Conservation (phyloP, 30 jellyfish, hydroid and myxozoan genomes). For the Pseudorhiza aurosa region DNA sequence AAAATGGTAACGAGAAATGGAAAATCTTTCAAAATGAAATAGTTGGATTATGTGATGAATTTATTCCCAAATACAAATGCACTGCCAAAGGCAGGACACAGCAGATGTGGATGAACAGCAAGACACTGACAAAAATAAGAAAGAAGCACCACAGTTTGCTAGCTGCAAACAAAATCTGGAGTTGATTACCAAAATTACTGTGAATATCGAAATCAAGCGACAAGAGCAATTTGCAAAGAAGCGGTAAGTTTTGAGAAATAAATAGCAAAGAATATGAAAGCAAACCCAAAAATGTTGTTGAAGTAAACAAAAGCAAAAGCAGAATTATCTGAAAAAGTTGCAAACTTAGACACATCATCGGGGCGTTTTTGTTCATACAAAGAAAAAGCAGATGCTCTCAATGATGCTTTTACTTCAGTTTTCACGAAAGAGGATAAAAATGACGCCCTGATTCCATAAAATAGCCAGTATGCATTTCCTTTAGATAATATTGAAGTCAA, state of each 20-base stretch:
- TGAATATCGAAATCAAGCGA: conserved; percentile 19
- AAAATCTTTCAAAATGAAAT: conserved; percentile 36
- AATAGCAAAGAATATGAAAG: conserved; percentile 23
- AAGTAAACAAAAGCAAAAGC: conserved; percentile 8
- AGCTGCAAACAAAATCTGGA: conserved; percentile 15
- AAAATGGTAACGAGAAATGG: conserved; percentile 16
- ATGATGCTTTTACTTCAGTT: conserved; percentile 6
- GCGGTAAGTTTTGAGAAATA: conserved; percentile 19
- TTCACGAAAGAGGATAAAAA: conserved; percentile 25
- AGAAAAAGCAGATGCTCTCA: conserved; percentile 17
- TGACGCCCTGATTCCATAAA: conserved; percentile 19
- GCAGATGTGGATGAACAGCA: conserved; percentile 9
- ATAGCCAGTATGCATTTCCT: conserved; percentile 2
- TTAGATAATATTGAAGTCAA: conserved; percentile 18
- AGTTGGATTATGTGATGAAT: background rate
- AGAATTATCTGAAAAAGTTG: conserved; percentile 30
- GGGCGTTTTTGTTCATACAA: conserved; percentile 36
- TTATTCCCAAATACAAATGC: conserved; percentile 7
- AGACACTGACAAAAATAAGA: conserved; percentile 16
- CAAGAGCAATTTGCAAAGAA: conserved; percentile 31
- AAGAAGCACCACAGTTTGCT: conserved; percentile 14
- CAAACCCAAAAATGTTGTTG: conserved; percentile 13
- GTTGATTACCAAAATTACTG: conserved; percentile 28
- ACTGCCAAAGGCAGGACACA: conserved; percentile 35
- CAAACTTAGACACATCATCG: conserved; percentile 16